Base-by-base conservation (phyloP, 2,888 invertebrate genomes). In the Lycaena phlaeas region DNA sequence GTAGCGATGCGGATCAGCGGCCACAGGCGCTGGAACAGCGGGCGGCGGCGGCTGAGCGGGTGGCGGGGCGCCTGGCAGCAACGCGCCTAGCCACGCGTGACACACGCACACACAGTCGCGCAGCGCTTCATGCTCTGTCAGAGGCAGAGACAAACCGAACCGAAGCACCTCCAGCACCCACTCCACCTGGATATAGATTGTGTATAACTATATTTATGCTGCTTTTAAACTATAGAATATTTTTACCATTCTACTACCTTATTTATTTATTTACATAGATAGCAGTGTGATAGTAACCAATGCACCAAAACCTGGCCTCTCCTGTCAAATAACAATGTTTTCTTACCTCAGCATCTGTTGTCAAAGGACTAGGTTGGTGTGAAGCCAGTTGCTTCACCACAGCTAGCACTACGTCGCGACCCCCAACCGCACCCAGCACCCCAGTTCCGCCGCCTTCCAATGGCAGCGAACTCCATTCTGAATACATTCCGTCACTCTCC, bases 21-120 rank as follows among this genome's bases (percentile, higher is more conserved):
- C 87, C 7, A 98, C 91, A 0, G 97, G 96, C 52, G 89, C 88
- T 0, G 98, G 98, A 11, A 97, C 93, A 53, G 95, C 93, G 40
- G 94, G 89, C 60, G 95, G 93, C 1, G 95, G 94, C 15, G 89
- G 88, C 14, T 92, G 94, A 89, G 1, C 95, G 92, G 42, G 97
- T 84, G 92, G 97, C 96, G 63, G 97, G 71, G 97, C 96, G 64
- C 97, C 71, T 0, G 92, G 90, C 51, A 93, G 87, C 48, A 98
- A 82, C 2, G 97, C 94, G 0, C 94, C 92, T 50, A 98, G 82
- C 98, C 98, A 98, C 63, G 98, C 96, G 70, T 97, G 97, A 66
- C 98, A 98, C 25, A 98, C 93, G 66, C 95, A 95, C 28, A 97
- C 97, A 69, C 97, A 98, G 72, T 97, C 97, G 50, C 96, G 92